A percentile compares a stretch with the other conserved stretches of the same genome.
Evolutionary conservation across 1,140 invertebrate species (phyloP).

Genomic region (Sitodiplosis mosellana): DNA sequence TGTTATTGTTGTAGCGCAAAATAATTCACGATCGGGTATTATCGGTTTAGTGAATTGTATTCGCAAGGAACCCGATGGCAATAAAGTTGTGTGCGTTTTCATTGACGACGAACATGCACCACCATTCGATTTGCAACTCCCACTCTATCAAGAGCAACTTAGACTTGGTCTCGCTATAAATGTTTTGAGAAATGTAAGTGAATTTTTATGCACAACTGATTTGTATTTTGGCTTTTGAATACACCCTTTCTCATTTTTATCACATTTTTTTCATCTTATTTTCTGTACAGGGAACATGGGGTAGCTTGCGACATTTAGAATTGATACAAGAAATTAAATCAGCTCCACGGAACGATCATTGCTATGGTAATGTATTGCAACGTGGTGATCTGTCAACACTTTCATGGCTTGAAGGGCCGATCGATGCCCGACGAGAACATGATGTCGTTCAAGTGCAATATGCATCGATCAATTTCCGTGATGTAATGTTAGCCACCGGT

Average conservation of each 20-base stretch:
- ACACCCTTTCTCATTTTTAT: no score
- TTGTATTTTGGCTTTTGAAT: no score
- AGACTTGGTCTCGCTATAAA: slow-evolving; percentile 65
- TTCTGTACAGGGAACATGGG: slow-evolving; percentile 44
- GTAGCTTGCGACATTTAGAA: slow-evolving; percentile 53
- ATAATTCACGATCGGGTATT: slow-evolving; percentile 49
- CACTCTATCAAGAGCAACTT: slow-evolving; percentile 42
- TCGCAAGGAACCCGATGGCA: slow-evolving; percentile 45
- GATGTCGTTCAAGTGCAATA: slow-evolving; percentile 34
- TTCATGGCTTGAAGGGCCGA: slow-evolving; percentile 56
- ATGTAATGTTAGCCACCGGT: slow-evolving; percentile 59
- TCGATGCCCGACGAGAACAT: slow-evolving; percentile 17
- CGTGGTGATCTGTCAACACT: slow-evolving; percentile 73
- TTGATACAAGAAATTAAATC: slow-evolving; percentile 26
- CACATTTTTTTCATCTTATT: no score
- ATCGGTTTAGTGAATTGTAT: slow-evolving; percentile 65
- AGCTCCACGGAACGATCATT: slow-evolving; percentile 31
- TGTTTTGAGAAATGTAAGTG: slow-evolving; percentile 42
- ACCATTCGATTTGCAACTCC: slow-evolving; percentile 36
- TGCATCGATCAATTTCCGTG: slow-evolving; percentile 54
- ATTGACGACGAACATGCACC: slow-evolving; percentile 46
- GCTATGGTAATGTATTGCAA: slow-evolving; percentile 56
- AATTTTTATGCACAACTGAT: no score
- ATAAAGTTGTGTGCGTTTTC: slow-evolving; percentile 38
- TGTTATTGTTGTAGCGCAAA: slow-evolving; percentile 35